Evolutionary conservation across 2,888 invertebrate species (phyloP).

Genomic region (Pyrochroa serraticornis): DNA sequence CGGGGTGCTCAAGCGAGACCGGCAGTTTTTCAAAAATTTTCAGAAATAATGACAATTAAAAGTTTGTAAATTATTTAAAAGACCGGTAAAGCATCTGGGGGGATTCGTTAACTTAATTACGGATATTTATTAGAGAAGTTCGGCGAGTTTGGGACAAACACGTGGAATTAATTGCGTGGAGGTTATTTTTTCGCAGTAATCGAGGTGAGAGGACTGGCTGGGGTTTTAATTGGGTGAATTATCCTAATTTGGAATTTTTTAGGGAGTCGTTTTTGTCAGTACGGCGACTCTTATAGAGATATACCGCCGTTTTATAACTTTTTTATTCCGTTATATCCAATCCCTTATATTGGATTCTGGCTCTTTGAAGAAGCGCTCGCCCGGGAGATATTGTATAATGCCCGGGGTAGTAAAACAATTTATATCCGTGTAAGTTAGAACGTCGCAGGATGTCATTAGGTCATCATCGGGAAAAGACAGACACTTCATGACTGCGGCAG

Average conservation of each 20-base stretch:
- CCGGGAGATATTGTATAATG: constrained; percentile 40
- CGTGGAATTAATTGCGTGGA: constrained; percentile 4
- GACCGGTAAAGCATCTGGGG: constrained; percentile 1
- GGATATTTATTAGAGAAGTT: constrained; percentile 9
- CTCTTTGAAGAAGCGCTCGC: constrained; percentile 32
- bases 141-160: constrained; percentile 6
- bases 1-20: background rate
- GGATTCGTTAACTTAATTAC: constrained; percentile 10
- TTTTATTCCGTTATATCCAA: constrained; percentile 42
- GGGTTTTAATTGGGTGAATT: constrained; percentile 2
- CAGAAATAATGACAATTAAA: constrained; percentile 14
- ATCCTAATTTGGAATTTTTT: constrained; percentile 8
- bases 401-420: constrained; percentile 37
- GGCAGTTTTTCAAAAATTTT: background rate
- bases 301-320: constrained; percentile 39
- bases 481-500: constrained; percentile 32
- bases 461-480: constrained; percentile 36
- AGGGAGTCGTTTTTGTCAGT: constrained; percentile 12
- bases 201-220: background rate
- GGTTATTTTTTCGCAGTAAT: background rate
- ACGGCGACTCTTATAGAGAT: constrained; percentile 29
- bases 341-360: constrained; percentile 41
- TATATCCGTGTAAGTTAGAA: constrained; percentile 34
- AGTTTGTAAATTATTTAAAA: constrained; percentile 7
- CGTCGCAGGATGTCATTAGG: constrained; percentile 37